Base-by-base conservation (phyloP, 2,113 vertebrate genomes). In the Monarcha castaneiventris region DNA sequence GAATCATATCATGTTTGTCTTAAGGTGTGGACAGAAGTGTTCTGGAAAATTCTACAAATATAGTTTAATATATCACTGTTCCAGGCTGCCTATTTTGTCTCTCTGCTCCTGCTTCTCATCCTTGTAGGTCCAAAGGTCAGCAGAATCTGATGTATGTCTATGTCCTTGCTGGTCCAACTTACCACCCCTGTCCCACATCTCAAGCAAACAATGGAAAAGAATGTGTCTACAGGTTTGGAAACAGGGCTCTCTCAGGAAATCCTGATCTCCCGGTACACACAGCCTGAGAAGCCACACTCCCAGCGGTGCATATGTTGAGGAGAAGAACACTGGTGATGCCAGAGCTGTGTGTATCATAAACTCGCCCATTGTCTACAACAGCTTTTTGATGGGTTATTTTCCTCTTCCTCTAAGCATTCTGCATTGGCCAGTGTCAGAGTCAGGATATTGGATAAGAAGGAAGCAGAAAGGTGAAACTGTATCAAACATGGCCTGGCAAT, bases 191-290 rank as follows among this genome's bases (percentile, higher is more conserved):
- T 56, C 25, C 19, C 25, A 62, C 4, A 20, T 16, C 80, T 69
- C 43, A 77, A 32, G 16, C 0, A 6, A 84, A 68, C 12, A 61
- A 22, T 4, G 5, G 1, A 64, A 41, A 73, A 49, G 14, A 22
- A 48, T 10, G 1, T 27, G 8, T 13, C 62, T 71, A 29, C 3
- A 39, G 16, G 6, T 49, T 59, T 64, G 43, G 37, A 90, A 73
- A 43, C 1, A 51, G 7, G 6, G 2, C 22, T 80, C 15, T 61
- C 10, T 51, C 13, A 43, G 46, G n/a, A 78, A 89, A 46, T 58
- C 3, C 13, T 29, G 3, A 26, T 69, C 29, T 61, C 49, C 19
- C 39, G n/a, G 25, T 32, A 44, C 7, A 6, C 0, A 1, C 0
- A 4, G 6, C 25, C 52, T 72, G 58, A 64, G 48, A 76, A 84